phyloP scores from a whole-genome alignment of 1,140 invertebrate species.

The Latrodectus geometricus region DNA sequence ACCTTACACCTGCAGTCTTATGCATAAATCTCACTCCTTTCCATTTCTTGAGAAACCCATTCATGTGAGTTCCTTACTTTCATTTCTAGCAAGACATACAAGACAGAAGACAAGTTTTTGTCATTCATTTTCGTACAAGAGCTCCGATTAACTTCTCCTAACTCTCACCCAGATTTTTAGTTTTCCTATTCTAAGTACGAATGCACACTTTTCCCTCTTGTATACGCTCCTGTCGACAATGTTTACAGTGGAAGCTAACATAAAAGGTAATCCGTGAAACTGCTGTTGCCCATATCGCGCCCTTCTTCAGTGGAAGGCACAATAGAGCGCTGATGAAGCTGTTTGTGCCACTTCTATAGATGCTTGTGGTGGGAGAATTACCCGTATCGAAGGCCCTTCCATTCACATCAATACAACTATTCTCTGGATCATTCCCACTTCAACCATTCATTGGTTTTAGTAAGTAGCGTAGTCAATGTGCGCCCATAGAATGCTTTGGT shows the following conservation, averaged over 20 bases:
- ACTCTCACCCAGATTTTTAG: neutral
- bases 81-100: neutral
- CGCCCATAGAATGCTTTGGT: neutral
- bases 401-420: slow-evolving; percentile 29
- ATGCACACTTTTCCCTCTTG: neutral
- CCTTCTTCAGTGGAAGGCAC: slow-evolving; percentile 12
- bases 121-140: neutral
- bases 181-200: neutral
- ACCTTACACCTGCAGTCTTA: neutral
- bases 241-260: slow-evolving; percentile 50
- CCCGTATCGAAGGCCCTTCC: slow-evolving; percentile 42
- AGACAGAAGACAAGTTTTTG: no score
- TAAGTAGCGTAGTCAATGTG: neutral
- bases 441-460: slow-evolving; percentile 13
- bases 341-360: slow-evolving; percentile 43
- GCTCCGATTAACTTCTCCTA: slow-evolving; percentile 40
- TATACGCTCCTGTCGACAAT: slow-evolving; percentile 20
- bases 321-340: slow-evolving; percentile 57
- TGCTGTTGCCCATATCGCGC: slow-evolving; percentile 40
- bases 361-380: slow-evolving; percentile 42
- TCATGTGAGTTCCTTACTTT: neutral
- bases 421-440: slow-evolving; percentile 36
- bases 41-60: neutral
- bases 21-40: slow-evolving; percentile 1
- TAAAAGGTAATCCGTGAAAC: slow-evolving; percentile 56